Conservation (phyloP, 1,140 invertebrate species). For the Probaryconus sp. region DNA sequence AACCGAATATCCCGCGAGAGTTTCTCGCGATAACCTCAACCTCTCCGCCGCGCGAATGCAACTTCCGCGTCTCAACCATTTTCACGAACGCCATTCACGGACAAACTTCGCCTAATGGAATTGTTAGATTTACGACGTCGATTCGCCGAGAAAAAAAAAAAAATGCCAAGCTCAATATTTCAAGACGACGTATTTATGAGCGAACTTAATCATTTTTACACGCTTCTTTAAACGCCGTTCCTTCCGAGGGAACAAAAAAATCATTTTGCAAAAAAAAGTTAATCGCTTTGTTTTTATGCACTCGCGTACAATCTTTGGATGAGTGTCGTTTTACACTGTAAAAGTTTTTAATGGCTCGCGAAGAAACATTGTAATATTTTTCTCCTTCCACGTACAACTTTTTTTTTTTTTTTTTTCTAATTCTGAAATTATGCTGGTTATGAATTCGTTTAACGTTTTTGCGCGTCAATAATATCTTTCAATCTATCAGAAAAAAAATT, state of each 20-base stretch:
- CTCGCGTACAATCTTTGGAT: no score
- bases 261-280: constrained; percentile 3
- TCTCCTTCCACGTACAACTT: no score
- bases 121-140: constrained; percentile 20
- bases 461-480: no score
- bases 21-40: constrained; percentile 37
- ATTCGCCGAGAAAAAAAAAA: constrained; percentile 21
- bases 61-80: constrained; percentile 38
- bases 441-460: no score
- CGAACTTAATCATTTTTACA: constrained; percentile 25
- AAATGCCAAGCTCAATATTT: constrained; percentile 13
- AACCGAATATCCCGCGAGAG: constrained; percentile 32
- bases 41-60: constrained; percentile 2
- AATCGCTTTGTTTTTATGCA: no score
- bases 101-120: constrained; percentile 12
- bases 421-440: no score
- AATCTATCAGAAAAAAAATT: no score
- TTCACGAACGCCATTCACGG: constrained; percentile 32
- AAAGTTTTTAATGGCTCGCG: no score
- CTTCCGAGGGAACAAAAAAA: no score
- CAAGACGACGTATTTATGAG: constrained; percentile 25
- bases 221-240: not conserved
- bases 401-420: no score
- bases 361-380: no score
- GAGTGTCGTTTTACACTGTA: no score